These are phyloP conservation scores for Zaprionus capensis DNA, from an alignment of 1,140 invertebrate genomes.

Conservation along the genomic window DNA sequence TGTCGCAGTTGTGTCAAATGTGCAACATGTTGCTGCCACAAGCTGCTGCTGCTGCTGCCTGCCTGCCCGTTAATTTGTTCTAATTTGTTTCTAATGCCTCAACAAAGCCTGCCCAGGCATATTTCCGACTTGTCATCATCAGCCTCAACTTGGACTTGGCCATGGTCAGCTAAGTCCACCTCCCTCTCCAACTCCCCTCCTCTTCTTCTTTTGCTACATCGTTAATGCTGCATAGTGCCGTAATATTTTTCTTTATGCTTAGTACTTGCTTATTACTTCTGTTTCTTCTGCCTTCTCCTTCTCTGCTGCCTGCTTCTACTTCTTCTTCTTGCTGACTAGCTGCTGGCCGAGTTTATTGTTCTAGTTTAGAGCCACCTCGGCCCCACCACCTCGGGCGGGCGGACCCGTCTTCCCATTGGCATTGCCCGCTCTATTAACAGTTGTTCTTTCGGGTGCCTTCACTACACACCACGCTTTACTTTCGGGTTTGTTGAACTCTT, in stretches of 20 bases:
- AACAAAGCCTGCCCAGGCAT: conserved; percentile 18
- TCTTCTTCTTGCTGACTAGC: background rate
- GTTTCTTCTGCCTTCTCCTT: conserved; percentile 9
- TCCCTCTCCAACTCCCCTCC: background rate
- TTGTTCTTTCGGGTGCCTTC: conserved; percentile 56
- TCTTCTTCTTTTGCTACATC: background rate
- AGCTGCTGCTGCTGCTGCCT: conserved; percentile 15
- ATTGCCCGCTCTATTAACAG: conserved; percentile 46
- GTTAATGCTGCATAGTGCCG: conserved; percentile 68
- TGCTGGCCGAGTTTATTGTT: conserved; percentile 74
- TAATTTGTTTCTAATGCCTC: conserved; percentile 64
- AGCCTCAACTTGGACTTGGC: conserved; percentile 17
- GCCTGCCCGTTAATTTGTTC: conserved; percentile 51
- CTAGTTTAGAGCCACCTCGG: conserved; percentile 50
- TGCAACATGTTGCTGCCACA: conserved; percentile 17
- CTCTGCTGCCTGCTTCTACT: conserved; percentile 4
- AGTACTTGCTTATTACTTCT: conserved; percentile 56
- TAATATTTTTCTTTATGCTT: conserved; percentile 71
- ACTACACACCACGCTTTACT: background rate
- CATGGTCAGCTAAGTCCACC: background rate
- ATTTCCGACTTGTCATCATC: conserved; percentile 62
- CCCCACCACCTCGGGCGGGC: background rate
- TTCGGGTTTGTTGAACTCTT: conserved; percentile 72
- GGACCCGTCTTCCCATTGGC: background rate
- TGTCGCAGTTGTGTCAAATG: conserved; percentile 54